phyloP scores from a whole-genome alignment of 2,797 vertebrate species.

The Furcifer pardalis region DNA sequence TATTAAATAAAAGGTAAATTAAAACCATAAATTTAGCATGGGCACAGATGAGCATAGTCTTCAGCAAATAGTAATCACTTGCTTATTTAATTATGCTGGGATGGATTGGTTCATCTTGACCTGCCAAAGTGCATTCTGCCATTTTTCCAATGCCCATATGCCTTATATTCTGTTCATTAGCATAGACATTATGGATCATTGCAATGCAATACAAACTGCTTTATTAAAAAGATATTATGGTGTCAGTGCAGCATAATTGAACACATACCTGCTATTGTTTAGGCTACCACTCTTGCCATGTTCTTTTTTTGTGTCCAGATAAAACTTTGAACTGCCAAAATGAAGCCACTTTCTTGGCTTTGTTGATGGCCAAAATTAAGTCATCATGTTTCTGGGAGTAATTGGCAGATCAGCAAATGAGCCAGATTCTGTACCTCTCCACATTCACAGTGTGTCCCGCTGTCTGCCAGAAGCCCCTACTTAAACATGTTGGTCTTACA shows the following conservation, averaged over 20 bases:
- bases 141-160: slow-evolving; percentile 63
- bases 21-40: slow-evolving; percentile 82
- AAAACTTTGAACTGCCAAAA: no score
- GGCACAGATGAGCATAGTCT: slow-evolving; percentile 74
- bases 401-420: no score
- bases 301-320: no score
- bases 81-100: slow-evolving; percentile 78
- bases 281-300: no score
- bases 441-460: no score
- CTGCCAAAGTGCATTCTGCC: slow-evolving; percentile 69
- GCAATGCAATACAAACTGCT: slow-evolving; percentile 77
- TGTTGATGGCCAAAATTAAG: no score
- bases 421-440: no score
- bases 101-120: slow-evolving; percentile 72
- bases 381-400: no score
- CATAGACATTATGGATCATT: slow-evolving; percentile 66
- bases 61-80: slow-evolving; percentile 65
- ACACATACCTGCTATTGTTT: slow-evolving; percentile 75
- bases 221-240: slow-evolving; percentile 78
- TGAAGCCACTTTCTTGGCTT: no score
- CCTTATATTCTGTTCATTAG: slow-evolving; percentile 74
- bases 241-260: slow-evolving; percentile 74
- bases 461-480: no score
- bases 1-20: slow-evolving; percentile 85
- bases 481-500: no score